These are phyloP conservation scores for Muraenolepis orangiensis DNA, from an alignment of 2,797 vertebrate genomes.

Conservation along the genomic window DNA sequence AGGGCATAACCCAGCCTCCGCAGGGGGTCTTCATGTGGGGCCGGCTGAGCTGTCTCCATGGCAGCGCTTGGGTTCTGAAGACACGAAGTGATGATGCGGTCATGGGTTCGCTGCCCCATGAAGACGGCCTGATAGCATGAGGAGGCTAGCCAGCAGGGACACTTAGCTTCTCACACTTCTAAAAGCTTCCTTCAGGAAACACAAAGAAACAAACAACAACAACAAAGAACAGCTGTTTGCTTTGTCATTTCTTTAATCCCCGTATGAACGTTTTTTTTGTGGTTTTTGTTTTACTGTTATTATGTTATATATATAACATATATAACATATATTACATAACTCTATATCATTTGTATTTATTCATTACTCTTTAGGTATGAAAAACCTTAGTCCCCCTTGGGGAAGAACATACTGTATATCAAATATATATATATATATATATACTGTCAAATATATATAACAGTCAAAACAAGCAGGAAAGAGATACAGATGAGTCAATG, in stretches of 20 bases:
- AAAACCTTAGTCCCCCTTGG: too few relatives aligned
- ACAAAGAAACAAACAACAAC: neutral
- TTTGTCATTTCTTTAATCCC: neutral
- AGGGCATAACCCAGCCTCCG: too few relatives aligned
- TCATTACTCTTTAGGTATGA: too few relatives aligned
- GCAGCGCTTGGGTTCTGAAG: neutral
- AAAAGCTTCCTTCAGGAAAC: neutral
- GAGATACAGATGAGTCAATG: neutral
- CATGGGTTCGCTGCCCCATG: too few relatives aligned
- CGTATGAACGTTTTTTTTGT: neutral
- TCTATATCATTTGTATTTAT: too few relatives aligned
- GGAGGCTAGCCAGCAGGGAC: neutral
- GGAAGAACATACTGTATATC: too few relatives aligned
- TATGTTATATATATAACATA: neutral
- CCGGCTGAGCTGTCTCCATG: neutral
- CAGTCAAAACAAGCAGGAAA: too few relatives aligned
- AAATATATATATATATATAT: too few relatives aligned
- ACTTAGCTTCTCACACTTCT: neutral
- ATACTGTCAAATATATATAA: too few relatives aligned
- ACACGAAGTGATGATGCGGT: too few relatives aligned
- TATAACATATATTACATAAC: too few relatives aligned
- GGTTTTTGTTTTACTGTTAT: neutral
- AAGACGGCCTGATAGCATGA: neutral
- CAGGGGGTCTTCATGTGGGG: neutral
- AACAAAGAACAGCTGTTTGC: neutral